These are phyloP conservation scores for Protonibea diacanthus DNA, from an alignment of 2,797 vertebrate genomes.

Conservation along the genomic window DNA sequence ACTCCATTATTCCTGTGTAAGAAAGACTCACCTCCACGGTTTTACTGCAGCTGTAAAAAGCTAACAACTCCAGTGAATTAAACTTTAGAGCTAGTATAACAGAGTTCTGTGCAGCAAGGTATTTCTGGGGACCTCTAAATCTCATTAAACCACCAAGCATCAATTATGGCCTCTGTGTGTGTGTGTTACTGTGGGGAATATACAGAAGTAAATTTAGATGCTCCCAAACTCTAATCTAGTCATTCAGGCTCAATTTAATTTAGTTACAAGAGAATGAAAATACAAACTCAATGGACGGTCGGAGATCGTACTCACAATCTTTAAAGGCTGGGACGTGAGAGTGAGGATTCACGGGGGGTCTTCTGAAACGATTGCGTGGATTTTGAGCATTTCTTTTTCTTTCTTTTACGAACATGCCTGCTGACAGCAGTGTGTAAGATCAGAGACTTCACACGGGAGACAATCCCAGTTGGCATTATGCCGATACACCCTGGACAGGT, in stretches of 20 bases:
- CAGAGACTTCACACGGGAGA: too few relatives aligned
- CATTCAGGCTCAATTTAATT: constrained; percentile 1
- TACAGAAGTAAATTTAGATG: constrained; percentile 31
- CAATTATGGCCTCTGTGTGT: constrained; percentile 35
- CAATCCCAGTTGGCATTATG: too few relatives aligned
- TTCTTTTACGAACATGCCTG: too few relatives aligned
- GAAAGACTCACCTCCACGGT: constrained; percentile 56
- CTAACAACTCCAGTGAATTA: constrained; percentile 64
- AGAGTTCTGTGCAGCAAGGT: constrained; percentile 27
- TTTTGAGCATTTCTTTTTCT: neutral
- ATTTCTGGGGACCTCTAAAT: constrained; percentile 61
- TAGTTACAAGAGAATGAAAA: constrained; percentile 2
- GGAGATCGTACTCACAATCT: too few relatives aligned
- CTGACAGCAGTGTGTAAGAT: too few relatives aligned
- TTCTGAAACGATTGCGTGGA: neutral
- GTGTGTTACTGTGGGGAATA: constrained; percentile 14
- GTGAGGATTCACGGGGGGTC: neutral
- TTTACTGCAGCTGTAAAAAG: constrained; percentile 67
- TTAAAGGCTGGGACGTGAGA: too few relatives aligned
- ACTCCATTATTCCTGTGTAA: constrained; percentile 51
- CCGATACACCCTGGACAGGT: too few relatives aligned
- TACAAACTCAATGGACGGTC: neutral
- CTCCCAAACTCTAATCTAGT: neutral
- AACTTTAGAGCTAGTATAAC: constrained; percentile 58
- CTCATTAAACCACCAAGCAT: constrained; percentile 66